These are phyloP conservation scores for Siniperca obscura DNA, from an alignment of 2,797 vertebrate genomes.

Conservation along the genomic window DNA sequence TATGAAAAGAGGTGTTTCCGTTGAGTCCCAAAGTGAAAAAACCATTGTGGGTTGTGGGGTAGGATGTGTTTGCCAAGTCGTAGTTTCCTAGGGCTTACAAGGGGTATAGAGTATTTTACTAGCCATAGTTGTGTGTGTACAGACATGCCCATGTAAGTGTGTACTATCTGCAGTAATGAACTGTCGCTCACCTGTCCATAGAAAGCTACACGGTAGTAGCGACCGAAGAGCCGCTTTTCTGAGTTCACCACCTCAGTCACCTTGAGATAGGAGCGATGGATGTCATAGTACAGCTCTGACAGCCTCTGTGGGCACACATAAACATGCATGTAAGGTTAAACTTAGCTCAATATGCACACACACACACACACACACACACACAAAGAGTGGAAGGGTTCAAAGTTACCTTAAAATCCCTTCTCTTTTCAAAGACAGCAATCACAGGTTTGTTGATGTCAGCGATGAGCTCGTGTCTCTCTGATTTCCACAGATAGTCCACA, in stretches of 20 bases:
- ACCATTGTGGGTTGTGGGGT: neutral
- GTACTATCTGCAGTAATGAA: neutral
- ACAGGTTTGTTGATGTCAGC: constrained; percentile 98
- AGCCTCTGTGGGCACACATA: constrained; percentile 85
- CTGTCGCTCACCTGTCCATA: constrained; percentile 92
- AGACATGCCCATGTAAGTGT: neutral
- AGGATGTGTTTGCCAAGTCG: neutral
- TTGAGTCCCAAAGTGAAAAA: neutral
- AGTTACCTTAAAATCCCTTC: constrained; percentile 95
- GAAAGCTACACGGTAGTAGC: constrained; percentile 97
- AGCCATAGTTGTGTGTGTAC: neutral
- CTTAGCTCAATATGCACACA: neutral
- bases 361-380: constrained; percentile 2
- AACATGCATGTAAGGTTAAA: constrained; percentile 23
- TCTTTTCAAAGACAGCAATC: constrained; percentile 97
- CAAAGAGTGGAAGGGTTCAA: neutral
- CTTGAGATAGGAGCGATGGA: constrained; percentile 97
- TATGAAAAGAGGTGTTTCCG: neutral
- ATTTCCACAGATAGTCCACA: constrained; percentile 98
- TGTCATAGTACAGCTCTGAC: constrained; percentile 97
- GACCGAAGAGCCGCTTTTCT: constrained; percentile 95
- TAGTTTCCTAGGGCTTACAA: neutral
- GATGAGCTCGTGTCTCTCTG: constrained; percentile 95
- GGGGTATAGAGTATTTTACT: neutral
- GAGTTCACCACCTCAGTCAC: constrained; percentile 98